Percentiles rank a stretch among this genome's conserved stretches.
Evolutionary conservation across 2,888 invertebrate genomes (phyloP).

Genomic region (Apotomis capreana): DNA sequence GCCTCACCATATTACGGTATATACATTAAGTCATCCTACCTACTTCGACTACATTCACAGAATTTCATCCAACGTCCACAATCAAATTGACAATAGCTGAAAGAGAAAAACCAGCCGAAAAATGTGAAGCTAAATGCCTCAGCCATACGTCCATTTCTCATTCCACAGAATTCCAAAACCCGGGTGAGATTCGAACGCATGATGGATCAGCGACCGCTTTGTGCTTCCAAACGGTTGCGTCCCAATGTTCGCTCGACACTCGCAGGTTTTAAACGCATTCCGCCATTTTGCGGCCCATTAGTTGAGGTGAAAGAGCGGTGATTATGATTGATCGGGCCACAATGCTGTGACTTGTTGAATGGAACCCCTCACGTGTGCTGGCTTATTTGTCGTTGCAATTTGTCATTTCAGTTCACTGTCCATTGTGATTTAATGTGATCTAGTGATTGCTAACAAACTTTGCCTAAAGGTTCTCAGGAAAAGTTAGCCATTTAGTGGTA

Average conservation of each 20-base stretch:
- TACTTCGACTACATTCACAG: too few species aligned
- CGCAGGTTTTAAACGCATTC: slow-evolving; percentile 81
- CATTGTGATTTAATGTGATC: slow-evolving; percentile 18
- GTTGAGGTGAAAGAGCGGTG: slow-evolving; percentile 80
- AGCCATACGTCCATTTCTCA: slow-evolving; percentile 41
- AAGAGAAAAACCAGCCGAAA: background rate
- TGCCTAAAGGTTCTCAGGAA: too few species aligned
- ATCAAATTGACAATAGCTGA: too few species aligned
- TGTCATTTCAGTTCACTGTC: slow-evolving; percentile 23
- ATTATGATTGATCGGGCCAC: slow-evolving; percentile 81
- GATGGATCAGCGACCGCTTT: slow-evolving; percentile 77
- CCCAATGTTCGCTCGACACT: slow-evolving; percentile 70
- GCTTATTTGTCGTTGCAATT: slow-evolving; percentile 61
- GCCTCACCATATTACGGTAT: too few species aligned
- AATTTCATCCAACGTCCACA: too few species aligned
- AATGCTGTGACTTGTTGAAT: slow-evolving; percentile 79
- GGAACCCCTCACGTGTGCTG: slow-evolving; percentile 70
- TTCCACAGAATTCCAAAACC: slow-evolving; percentile 43
- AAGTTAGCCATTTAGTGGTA: too few species aligned
- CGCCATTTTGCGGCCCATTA: slow-evolving; percentile 81
- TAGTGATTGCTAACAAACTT: background rate
- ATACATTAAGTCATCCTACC: too few species aligned
- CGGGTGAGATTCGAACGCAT: slow-evolving; percentile 62
- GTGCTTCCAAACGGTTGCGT: slow-evolving; percentile 81
- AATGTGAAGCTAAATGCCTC: background rate